phyloP scores from a whole-genome alignment of 2,888 invertebrate species.

The Apamea epomidion region DNA sequence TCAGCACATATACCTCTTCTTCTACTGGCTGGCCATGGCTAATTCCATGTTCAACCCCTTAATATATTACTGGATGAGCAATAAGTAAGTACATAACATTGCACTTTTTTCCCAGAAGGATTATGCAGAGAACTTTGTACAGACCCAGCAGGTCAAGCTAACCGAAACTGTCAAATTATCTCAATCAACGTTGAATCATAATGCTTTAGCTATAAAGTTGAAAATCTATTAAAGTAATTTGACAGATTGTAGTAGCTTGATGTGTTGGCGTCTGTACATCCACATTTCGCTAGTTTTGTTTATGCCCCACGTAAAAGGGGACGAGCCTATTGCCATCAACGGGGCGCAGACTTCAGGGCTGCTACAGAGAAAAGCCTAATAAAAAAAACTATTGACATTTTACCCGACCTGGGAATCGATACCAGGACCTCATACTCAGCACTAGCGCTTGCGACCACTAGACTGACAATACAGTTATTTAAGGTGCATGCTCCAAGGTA shows the following conservation, averaged over 20 bases:
- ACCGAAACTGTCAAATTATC: too few species aligned
- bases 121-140: not conserved
- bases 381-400: not conserved
- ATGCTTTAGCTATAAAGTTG: too few species aligned
- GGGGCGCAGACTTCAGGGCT: too few species aligned
- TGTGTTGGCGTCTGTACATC: too few species aligned
- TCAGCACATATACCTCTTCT: conserved; percentile 95
- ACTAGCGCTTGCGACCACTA: not conserved
- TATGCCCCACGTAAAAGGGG: not conserved
- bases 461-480: not conserved
- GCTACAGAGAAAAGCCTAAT: not conserved
- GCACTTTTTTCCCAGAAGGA: not conserved
- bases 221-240: too few species aligned
- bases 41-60: conserved; percentile 98
- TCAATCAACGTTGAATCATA: too few species aligned
- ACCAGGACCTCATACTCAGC: not conserved
- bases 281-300: not conserved
- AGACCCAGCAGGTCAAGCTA: too few species aligned
- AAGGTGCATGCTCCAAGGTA: too few species aligned
- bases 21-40: conserved; percentile 97
- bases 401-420: too few species aligned
- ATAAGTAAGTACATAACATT: conserved; percentile 90
- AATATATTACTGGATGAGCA: conserved; percentile 98
- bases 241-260: too few species aligned
- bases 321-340: not conserved